phyloP scores from a whole-genome alignment of 1,140 invertebrate species.

The Carcinoscorpius rotundicauda region DNA sequence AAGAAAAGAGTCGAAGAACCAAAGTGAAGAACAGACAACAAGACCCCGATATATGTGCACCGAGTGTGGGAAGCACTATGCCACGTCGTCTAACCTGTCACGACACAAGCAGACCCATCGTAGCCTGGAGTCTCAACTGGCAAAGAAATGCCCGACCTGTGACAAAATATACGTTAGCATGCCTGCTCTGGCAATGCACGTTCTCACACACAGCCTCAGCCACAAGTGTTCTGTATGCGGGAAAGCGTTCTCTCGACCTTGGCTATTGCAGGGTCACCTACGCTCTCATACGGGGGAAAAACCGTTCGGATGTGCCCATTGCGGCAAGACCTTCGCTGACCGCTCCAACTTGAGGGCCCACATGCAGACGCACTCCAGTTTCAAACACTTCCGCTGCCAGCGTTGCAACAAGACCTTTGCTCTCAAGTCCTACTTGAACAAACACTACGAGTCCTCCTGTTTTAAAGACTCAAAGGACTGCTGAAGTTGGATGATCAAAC shows the following conservation, averaged over 20 bases:
- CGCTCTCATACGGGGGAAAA: conserved; percentile 97
- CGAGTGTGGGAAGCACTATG: conserved; percentile 93
- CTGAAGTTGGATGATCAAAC: too few relatives aligned
- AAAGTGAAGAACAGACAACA: conserved; percentile 9
- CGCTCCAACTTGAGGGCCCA: conserved; percentile 89
- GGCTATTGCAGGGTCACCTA: conserved; percentile 85
- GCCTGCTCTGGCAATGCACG: conserved; percentile 95
- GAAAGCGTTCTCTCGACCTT: conserved; percentile 91
- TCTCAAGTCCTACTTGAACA: conserved; percentile 97
- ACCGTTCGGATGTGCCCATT: conserved; percentile 95
- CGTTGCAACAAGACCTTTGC: conserved; percentile 97
- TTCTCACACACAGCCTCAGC: conserved; percentile 64
- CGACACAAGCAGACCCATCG: conserved; percentile 94
- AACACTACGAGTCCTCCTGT: conserved; percentile 94
- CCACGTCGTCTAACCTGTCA: conserved; percentile 87
- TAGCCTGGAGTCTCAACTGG: conserved; percentile 77
- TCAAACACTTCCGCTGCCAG: conserved; percentile 89
- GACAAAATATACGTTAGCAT: conserved; percentile 90
- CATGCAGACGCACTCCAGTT: conserved; percentile 96
- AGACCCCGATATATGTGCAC: conserved; percentile 79
- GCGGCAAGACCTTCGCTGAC: conserved; percentile 97
- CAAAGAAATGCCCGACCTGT: conserved; percentile 87
- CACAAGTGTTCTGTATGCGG: conserved; percentile 76
- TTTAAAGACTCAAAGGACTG: conserved; percentile 49
- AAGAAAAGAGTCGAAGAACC: conserved; percentile 27